These are phyloP conservation scores for Eugnorisma glareosa DNA, from an alignment of 2,888 invertebrate species.

Conservation along the genomic window DNA sequence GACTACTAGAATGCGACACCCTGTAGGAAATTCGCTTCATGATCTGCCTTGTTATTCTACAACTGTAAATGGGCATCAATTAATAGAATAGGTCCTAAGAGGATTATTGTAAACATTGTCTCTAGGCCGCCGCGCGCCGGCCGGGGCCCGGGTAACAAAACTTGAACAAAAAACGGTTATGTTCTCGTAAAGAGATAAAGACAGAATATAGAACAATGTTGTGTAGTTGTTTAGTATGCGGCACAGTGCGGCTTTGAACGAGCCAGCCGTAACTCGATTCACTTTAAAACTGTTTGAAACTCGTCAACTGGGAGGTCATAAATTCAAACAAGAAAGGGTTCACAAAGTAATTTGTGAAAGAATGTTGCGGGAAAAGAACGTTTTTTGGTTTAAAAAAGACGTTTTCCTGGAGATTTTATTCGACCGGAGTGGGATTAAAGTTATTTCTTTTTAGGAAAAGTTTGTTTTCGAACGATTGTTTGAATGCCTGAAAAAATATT, in stretches of 20 bases:
- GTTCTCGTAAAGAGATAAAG: conserved; percentile 15
- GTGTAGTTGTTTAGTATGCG: conserved; percentile 54
- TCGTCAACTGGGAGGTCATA: conserved; percentile 62
- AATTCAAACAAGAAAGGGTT: conserved; percentile 64
- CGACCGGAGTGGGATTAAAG: conserved; percentile 21
- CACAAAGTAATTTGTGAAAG: conserved; percentile 61
- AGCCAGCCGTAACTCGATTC: conserved; percentile 52
- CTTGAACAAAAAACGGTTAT: conserved; percentile 16
- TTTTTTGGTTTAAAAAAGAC: conserved; percentile 36
- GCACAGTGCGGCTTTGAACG: conserved; percentile 33
- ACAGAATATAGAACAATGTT: conserved; percentile 27
- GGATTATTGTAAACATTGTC: background rate
- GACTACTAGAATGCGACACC: background rate
- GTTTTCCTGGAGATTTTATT: conserved; percentile 36
- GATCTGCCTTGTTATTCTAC: background rate
- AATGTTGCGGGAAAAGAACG: conserved; percentile 59
- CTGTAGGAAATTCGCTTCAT: background rate
- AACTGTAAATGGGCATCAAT: background rate
- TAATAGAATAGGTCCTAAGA: background rate
- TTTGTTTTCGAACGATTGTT: conserved; percentile 11
- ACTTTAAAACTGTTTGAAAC: conserved; percentile 62
- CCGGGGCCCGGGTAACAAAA: no score
- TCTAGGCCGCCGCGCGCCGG: no score
- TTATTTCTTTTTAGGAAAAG: background rate
- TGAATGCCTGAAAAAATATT: conserved; percentile 11